Evolutionary conservation across 1,140 invertebrate species (phyloP), one percentile per base, ranked within the genome.

Genomic region (Pseudomyrmex pallidus): DNA sequence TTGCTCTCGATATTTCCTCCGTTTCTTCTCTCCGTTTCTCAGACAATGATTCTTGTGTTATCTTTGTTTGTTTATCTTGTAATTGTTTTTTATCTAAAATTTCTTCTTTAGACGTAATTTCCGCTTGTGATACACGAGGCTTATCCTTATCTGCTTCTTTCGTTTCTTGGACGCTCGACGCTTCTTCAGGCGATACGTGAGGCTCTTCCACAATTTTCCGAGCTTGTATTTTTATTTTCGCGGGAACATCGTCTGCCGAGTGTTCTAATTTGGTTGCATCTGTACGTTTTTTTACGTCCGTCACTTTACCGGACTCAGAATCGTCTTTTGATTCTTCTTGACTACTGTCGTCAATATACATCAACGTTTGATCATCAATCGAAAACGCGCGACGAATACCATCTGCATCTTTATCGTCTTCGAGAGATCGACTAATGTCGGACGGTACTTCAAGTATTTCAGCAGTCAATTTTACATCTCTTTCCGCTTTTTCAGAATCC

Each of bases 401-500:
- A 35, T n/a, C 13, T 35, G 52, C 25, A 70, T 68, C 20, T 44
- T 1, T 13, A 0, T 17, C 10, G 15, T 57, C 20, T 57, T 56
- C 13, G 17, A 46, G 12, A 17, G 64, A 22, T 35, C 4, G 63
- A 44, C 9, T 68, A 2, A n/a, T 25, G 59, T 70, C 54, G 1
- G 12, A 59, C 1, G 46, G 7, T 70, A 61, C 56, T 70, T 80
- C 66, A 17, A 17, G 35, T 15, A 13, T 1, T 59, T 35, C 8
- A 59, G n/a, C 61, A 12, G 56, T 59, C 20, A 46, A 20, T 67
- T 54, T 57, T 54, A 57, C 8, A 44, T 64, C 52, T 62, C 86
- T 70, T 1, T 66, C 63, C 0, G n/a, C 66, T 68, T 82, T 83
- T 12, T 76, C 63, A 44, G 77, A 56, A 8, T 87, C 78, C 8